Evolutionary conservation across 2,113 vertebrate species (phyloP), one percentile per base, ranked within the genome.

Genomic region (Percopsis transmontana): DNA sequence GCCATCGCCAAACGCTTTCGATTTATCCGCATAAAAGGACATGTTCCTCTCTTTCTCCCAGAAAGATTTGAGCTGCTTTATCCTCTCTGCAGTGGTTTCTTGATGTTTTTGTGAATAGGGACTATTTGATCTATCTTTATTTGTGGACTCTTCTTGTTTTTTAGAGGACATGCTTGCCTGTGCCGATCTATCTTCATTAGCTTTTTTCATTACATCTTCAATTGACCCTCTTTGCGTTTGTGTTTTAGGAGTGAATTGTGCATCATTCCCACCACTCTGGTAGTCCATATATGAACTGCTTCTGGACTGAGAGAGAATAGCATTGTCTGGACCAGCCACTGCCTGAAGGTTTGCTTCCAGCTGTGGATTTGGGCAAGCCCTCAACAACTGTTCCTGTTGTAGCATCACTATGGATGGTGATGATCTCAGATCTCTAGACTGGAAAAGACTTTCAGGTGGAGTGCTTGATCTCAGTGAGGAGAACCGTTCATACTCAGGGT

Each of bases 51-150:
- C 91, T 61, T 90, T 85, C 90, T 98, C 95, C 96, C 96, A 99
- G 70, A 96, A 96, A 38, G 88, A 91, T 87, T 92, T 97, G 15
- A 96, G 93, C 54, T 95, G 92, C 63, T 85, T 94, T 68, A 97
- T 90, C 79, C 67, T 92, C 77, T 90, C 85, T 41, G 83, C 70
- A 47, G 72, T 83, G 59, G 40, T 79, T 19, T 90, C 89, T 57
- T 84, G 77, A 14, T 75, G 64, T 24, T 65, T 85, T 24, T 41
- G 76, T 51, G 68, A 52, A 27, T 66, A 50, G 50, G 72, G 64
- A 61, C 55, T 79, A 11, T 51, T 52, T 1, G 13, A 8, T 65
- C 23, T 64, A 15, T 84, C 82, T 67, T 71, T 81, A 33, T 23
- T 72, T 6, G 61, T 52, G 0, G 12, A 7, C 1, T 70, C 70